phyloP scores from a whole-genome alignment of 2,797 vertebrate genomes.

The Pangasius larnaudii region DNA sequence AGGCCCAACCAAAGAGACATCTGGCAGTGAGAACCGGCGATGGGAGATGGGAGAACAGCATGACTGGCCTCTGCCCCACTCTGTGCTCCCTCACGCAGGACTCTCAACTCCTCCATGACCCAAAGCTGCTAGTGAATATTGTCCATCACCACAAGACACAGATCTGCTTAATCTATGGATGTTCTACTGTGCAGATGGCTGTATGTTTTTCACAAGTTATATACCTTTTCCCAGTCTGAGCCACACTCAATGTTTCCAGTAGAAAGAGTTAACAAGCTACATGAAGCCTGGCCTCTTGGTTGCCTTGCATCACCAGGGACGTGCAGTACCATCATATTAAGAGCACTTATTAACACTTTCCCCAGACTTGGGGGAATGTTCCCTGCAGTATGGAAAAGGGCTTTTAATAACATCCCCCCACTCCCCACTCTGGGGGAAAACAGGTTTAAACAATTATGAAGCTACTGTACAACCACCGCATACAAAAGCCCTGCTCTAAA shows the following conservation, averaged over 20 bases:
- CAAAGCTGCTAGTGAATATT: slow-evolving; percentile 21
- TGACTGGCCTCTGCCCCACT: slow-evolving; percentile 44
- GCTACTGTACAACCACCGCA: slow-evolving; percentile 65
- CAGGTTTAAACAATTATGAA: slow-evolving; percentile 73
- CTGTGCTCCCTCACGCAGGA: slow-evolving; percentile 38
- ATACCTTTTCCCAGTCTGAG: slow-evolving; percentile 1
- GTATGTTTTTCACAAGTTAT: slow-evolving; percentile 23
- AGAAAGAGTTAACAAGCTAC: slow-evolving; percentile 47
- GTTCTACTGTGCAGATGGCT: slow-evolving; percentile 36
- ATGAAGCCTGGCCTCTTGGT: slow-evolving; percentile 28
- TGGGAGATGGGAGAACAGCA: slow-evolving; percentile 46
- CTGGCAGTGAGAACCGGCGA: slow-evolving; percentile 49
- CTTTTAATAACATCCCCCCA: slow-evolving; percentile 61
- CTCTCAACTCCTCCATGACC: slow-evolving; percentile 27
- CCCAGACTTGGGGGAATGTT: slow-evolving; percentile 64
- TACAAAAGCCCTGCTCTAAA: slow-evolving; percentile 65
- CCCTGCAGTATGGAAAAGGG: slow-evolving; percentile 70
- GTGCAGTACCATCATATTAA: slow-evolving; percentile 61
- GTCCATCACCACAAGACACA: slow-evolving; percentile 47
- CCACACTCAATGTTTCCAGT: slow-evolving; percentile 18
- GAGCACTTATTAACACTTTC: slow-evolving; percentile 69
- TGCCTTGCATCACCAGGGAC: slow-evolving; percentile 55
- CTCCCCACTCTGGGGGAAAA: slow-evolving; percentile 59
- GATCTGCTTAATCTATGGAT: slow-evolving; percentile 33
- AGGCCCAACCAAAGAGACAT: slow-evolving; percentile 47